A percentile compares a stretch with the other conserved stretches of the same genome.
These are phyloP conservation scores for Noctua pronuba DNA, from an alignment of 2,888 invertebrate species.

Conservation along the genomic window DNA sequence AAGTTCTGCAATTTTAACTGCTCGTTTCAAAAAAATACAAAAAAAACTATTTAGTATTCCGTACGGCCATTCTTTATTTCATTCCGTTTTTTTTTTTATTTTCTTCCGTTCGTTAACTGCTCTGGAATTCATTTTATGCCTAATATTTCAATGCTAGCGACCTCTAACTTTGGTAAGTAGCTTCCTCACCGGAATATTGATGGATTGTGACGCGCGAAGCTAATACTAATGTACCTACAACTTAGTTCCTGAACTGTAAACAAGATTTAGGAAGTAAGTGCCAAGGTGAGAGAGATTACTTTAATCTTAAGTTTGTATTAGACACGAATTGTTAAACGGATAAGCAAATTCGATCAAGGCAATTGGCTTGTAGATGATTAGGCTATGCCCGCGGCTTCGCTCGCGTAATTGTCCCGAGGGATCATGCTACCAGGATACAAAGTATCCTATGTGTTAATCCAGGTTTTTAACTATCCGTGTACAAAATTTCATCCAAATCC, in stretches of 20 bases:
- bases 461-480: too few relatives aligned
- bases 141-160: slow-evolving; percentile 42
- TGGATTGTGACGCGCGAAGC: slow-evolving; percentile 35
- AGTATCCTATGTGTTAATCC: too few relatives aligned
- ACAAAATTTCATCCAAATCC: too few relatives aligned
- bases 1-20: too few relatives aligned
- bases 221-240: slow-evolving; percentile 51
- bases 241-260: slow-evolving; percentile 44
- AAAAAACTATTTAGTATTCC: slow-evolving; percentile 29
- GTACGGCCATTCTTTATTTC: slow-evolving; percentile 11
- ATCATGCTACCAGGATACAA: too few relatives aligned
- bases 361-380: neutral
- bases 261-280: slow-evolving; percentile 44
- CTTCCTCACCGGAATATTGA: slow-evolving; percentile 51
- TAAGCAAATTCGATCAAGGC: slow-evolving; percentile 48
- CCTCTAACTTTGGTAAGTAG: slow-evolving; percentile 52
- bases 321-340: slow-evolving; percentile 19
- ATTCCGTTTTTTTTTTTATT: slow-evolving; percentile 24
- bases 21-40: neutral
- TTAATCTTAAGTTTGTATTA: slow-evolving; percentile 18
- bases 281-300: slow-evolving; percentile 52
- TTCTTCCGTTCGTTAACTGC: slow-evolving; percentile 47
- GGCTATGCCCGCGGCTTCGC: too few relatives aligned
- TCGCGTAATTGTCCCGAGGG: too few relatives aligned
- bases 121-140: slow-evolving; percentile 49